Base-by-base conservation (phyloP, 2,888 invertebrate species). In the Thereva unica region DNA sequence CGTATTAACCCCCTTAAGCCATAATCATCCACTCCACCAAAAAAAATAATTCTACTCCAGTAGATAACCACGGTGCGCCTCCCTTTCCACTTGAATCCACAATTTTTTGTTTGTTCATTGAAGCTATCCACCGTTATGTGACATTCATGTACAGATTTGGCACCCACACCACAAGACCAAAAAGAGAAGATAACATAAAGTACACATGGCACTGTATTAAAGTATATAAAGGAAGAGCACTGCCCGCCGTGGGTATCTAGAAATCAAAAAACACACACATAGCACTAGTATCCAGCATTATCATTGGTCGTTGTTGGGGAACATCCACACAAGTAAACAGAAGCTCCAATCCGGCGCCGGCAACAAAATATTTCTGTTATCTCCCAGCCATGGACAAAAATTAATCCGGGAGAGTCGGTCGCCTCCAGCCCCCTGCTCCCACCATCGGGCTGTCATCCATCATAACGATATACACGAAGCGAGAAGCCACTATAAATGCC, bases 361-460 rank as follows among this genome's bases (percentile, higher is more conserved):
- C 57, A 64, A 56, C 52, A 35, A 64, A 63, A 67, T 56, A 64
- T 67, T 44, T 57, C 50, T 38, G 61, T 68, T 68, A 68, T 68
- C 68, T 68, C 55, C 50, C 54, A 61, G 54, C 54, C 23, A 23
- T 23, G 65, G 66, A 68, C 66, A 68, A 66, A 23, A 59, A 66
- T 55, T 64, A 66, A 68, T 68, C 68, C 61, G 12, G 35, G 61
- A 40, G 40, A 23, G 23, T 23, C 23, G 23, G 1, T 23, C 23
- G 23, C 23, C 23, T 50, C 38, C 40, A 40, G n/a, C 9, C 23
- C 40, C 53, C 23, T 23, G 1, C 23, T 23, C 1, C 23, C 23
- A 2, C 23, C 23, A 23, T 23, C 23, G 23, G 40, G 50, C 45
- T 50, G 61, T 61, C 61, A 61, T 61, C 61, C 61, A 42, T 61